Evolutionary conservation across 2,888 invertebrate species (phyloP).

Genomic region (Agrochola circellaris): DNA sequence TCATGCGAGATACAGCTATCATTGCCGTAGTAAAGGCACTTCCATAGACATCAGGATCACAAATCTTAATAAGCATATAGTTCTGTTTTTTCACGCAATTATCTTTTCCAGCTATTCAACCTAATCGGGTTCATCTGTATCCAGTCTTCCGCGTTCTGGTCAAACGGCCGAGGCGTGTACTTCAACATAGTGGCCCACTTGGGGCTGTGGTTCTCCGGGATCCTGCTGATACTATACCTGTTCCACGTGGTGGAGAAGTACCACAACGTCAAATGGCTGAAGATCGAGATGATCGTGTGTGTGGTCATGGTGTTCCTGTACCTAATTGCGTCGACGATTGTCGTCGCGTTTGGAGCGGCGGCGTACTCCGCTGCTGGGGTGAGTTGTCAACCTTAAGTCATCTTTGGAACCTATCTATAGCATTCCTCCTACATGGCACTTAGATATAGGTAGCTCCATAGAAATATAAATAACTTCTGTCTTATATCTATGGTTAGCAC

Average conservation of each 20-base stretch:
- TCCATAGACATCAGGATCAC: neutral
- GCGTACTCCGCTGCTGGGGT: slow-evolving; percentile 94
- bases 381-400: slow-evolving; percentile 77
- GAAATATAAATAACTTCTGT: too few species aligned
- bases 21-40: neutral
- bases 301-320: slow-evolving; percentile 93
- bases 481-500: too few species aligned
- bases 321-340: slow-evolving; percentile 94
- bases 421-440: neutral
- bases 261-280: slow-evolving; percentile 95
- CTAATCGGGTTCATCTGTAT: slow-evolving; percentile 95
- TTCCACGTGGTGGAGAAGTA: slow-evolving; percentile 96
- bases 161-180: slow-evolving; percentile 93
- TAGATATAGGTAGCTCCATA: neutral
- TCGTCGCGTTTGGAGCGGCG: slow-evolving; percentile 91
- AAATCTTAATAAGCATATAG: neutral
- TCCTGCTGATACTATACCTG: slow-evolving; percentile 93
- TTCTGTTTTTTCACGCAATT: neutral
- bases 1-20: neutral
- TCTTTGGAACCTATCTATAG: neutral
- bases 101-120: slow-evolving; percentile 90
- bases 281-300: slow-evolving; percentile 94
- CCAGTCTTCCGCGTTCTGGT: slow-evolving; percentile 91
- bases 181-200: slow-evolving; percentile 94
- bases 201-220: slow-evolving; percentile 94